Base-by-base conservation (phyloP, 2,797 vertebrate species). In the Sciaenops ocellatus region DNA sequence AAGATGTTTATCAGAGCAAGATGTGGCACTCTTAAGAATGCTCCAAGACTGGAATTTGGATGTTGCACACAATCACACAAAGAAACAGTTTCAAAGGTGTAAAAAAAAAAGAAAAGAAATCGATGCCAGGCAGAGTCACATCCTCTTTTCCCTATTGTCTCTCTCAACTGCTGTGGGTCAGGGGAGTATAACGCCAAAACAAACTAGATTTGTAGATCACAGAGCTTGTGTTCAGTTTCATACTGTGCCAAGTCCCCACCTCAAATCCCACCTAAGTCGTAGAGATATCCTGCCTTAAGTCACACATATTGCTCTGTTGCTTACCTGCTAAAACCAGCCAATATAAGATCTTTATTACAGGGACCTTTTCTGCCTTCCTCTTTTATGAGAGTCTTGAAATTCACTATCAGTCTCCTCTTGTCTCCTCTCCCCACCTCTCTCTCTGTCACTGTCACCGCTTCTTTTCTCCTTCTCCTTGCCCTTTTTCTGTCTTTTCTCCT, bases 271-370 rank as follows among this genome's bases (percentile, higher is more conserved):
- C 67, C 82, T 89, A 91, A 91, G 81, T 86, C 89, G 2, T 63
- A 30, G 66, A 74, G 83, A 89, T 90, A 84, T 87, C 69, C 78
- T 47, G 73, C 76, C 62, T 68, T 82, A 80, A 92, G 80, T 89
- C 86, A 57, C 85, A 90, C 87, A 88, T 91, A 92, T 90, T 91
- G 87, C 82, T 82, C 78, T 64, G 72, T 69, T 88, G 82, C 89
- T 87, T 85, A 84, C 78, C 73, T 74, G 74, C 54, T 90, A 85
- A 91, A 74, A 80, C 73, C 83, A 65, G 73, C 86, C 78, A 79
- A 87, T 92, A 91, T 90, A 59, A 62, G 51, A 69, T 88, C 89
- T 87, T 91, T 92, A 91, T 91, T 88, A 89, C 86, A 87, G 46
- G 55, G 79, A 86, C 85, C 87, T 83, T 38, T 79, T 85, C 69